Evolutionary conservation across 2,113 vertebrate species (phyloP), one percentile per base, ranked within the genome.

Genomic region (Phaethon lepturus): DNA sequence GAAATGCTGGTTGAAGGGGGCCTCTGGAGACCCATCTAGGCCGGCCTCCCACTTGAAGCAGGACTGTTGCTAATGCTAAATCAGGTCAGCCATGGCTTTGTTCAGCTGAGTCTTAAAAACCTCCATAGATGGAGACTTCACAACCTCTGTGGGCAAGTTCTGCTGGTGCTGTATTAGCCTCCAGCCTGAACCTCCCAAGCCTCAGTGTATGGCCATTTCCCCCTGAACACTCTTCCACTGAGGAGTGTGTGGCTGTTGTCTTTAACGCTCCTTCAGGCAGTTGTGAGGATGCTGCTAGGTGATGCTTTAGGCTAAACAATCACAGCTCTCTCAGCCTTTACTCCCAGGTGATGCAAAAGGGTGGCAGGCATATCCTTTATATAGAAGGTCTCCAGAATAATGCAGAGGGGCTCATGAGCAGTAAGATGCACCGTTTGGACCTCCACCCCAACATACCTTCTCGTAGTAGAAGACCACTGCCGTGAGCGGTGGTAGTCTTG

Each of bases 401-500:
- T 17, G 42, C 25, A 4, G 8, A 38, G 38, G 47, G 74, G 55
- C 56, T 86, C 23, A 40, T 3, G 20, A 69, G 59, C 38, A 50
- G 56, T 44, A 22, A 40, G 60, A 33, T 47, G 42, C 29, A 11
- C 53, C 3, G 0, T 24, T 38, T 42, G 58, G 50, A 66, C 33
- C 67, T 80, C 13, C 19, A 26, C 7, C 10, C 28, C 56, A 40
- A 2, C 11, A 4, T 42, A 11, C 25, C 9, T 47, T 62, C 42
- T 10, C 3, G 14, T 5, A 47, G 56, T 56, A 38, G 35, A 72
- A 18, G 9, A 23, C 9, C 2, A 2, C 9, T 53, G 31, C 60
- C 0, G 0, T 33, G 87, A 25, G 29, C 1, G 3, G 20, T 45
- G 22, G 26, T 26, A 38, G 60, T 45, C 28, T 42, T 17, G 13